A percentile compares a stretch with the other conserved stretches of the same genome.
Conservation (phyloP, 2,113 vertebrate species). For the Vireo altiloquus region DNA sequence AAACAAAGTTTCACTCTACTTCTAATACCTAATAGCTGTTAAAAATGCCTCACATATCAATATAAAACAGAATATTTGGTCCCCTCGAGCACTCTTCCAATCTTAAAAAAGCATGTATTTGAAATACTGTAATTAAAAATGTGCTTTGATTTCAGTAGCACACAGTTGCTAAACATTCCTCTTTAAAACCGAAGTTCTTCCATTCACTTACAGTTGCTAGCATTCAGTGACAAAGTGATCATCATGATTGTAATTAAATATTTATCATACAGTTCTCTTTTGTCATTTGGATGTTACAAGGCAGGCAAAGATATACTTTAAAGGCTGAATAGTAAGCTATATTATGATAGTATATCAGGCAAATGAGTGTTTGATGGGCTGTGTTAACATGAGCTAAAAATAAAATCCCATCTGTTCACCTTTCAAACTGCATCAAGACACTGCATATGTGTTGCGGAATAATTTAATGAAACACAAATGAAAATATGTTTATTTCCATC, state of each 20-base stretch:
- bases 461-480: slow-evolving; percentile 68
- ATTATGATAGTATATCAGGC: slow-evolving; percentile 67
- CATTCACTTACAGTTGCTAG: slow-evolving; percentile 10
- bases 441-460: slow-evolving; percentile 45
- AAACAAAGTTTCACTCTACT: background rate
- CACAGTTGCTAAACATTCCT: background rate
- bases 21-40: background rate
- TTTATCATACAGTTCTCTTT: slow-evolving; percentile 50
- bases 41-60: background rate
- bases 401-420: slow-evolving; percentile 79
- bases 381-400: slow-evolving; percentile 76
- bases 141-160: background rate
- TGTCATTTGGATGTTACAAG: slow-evolving; percentile 57
- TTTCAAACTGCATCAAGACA: slow-evolving; percentile 66
- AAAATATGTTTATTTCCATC: slow-evolving; percentile 64
- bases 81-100: background rate
- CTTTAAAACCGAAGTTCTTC: background rate
- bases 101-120: background rate
- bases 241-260: slow-evolving; percentile 57
- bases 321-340: slow-evolving; percentile 61
- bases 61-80: background rate
- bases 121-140: background rate
- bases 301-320: slow-evolving; percentile 51
- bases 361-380: slow-evolving; percentile 72
- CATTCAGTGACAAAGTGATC: slow-evolving; percentile 11